A percentile compares a stretch with the other conserved stretches of the same genome.
Conservation (phyloP, 2,797 vertebrate genomes). For the Philypnodon macrostomus region DNA sequence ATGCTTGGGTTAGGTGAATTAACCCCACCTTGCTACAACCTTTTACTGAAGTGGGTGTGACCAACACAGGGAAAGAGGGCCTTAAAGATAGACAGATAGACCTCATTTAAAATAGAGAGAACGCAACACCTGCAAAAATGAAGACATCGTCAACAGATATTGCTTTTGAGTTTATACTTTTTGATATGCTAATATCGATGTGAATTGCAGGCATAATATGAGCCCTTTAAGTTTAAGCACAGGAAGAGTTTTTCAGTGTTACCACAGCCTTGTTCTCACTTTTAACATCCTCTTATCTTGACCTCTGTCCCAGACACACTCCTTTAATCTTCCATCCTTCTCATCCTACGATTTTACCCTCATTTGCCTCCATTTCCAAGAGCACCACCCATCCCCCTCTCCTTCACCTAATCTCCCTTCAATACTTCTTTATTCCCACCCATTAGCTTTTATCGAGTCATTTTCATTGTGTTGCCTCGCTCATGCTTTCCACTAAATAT, state of each 20-base stretch:
- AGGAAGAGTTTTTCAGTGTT: not conserved
- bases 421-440: constrained; percentile 32
- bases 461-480: constrained; percentile 40
- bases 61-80: too few relatives aligned
- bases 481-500: constrained; percentile 35
- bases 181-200: too few relatives aligned
- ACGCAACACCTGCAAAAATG: too few relatives aligned
- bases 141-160: too few relatives aligned
- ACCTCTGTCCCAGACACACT: constrained; percentile 6
- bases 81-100: too few relatives aligned
- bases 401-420: constrained; percentile 10
- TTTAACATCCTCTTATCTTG: constrained; percentile 7
- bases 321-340: constrained; percentile 5
- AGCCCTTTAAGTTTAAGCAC: constrained; percentile 21
- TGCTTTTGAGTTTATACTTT: too few relatives aligned
- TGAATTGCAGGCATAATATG: too few relatives aligned
- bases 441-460: constrained; percentile 59
- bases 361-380: constrained; percentile 17
- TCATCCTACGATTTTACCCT: too few relatives aligned
- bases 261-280: not conserved
- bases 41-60: too few relatives aligned
- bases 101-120: too few relatives aligned
- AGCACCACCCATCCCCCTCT: constrained; percentile 10
- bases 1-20: too few relatives aligned
- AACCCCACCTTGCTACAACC: too few relatives aligned